These are phyloP conservation scores for Camponotus floridanus DNA, from an alignment of 1,140 invertebrate genomes.

Conservation along the genomic window DNA sequence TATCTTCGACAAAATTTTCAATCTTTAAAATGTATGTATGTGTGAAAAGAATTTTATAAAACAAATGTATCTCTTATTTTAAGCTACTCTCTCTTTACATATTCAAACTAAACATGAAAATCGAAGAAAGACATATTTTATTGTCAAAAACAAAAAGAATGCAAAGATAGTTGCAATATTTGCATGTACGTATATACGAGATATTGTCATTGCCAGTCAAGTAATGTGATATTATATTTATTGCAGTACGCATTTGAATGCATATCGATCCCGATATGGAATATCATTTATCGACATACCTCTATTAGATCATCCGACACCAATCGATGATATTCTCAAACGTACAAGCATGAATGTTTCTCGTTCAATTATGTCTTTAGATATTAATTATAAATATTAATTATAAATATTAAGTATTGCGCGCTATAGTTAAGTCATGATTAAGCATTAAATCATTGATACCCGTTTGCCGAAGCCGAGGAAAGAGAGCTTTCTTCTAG, in stretches of 20 bases:
- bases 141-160: neutral
- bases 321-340: too few species aligned
- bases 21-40: too few species aligned
- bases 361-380: neutral
- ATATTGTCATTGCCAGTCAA: constrained; percentile 16
- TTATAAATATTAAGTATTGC: neutral
- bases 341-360: neutral
- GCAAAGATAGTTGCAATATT: neutral
- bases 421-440: too few species aligned
- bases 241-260: neutral
- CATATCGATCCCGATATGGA: constrained; percentile 36
- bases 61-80: too few species aligned
- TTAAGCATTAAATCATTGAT: constrained; percentile 71
- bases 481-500: constrained; percentile 84
- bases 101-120: too few species aligned
- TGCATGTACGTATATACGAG: neutral
- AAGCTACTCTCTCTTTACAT: too few species aligned
- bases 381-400: neutral
- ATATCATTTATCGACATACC: constrained; percentile 24
- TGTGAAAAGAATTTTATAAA: too few species aligned
- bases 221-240: constrained; percentile 41
- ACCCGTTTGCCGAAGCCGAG: constrained; percentile 82
- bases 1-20: too few species aligned
- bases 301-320: constrained; percentile 13
- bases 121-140: neutral